These are phyloP conservation scores for Chrysocyon brachyurus DNA, from an alignment of 2,797 vertebrate species.

Conservation along the genomic window DNA sequence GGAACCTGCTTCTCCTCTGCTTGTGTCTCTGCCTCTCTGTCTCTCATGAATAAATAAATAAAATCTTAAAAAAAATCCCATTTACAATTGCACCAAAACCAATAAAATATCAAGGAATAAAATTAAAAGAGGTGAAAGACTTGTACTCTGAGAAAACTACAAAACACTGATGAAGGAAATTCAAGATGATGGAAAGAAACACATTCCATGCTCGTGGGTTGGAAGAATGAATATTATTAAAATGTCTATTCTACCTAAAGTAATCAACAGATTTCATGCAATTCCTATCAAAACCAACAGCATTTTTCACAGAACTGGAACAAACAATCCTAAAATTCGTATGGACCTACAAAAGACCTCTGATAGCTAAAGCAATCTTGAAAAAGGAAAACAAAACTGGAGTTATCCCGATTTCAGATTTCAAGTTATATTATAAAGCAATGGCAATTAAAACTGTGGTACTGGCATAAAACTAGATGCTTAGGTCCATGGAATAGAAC, in stretches of 20 bases:
- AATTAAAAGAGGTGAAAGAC: not conserved
- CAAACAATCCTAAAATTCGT: not conserved
- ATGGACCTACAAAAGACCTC: not conserved
- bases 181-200: not conserved
- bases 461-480: not conserved
- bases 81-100: not conserved
- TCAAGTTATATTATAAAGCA: not conserved
- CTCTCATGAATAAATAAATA: too few relatives aligned
- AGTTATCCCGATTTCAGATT: not conserved
- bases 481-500: not conserved
- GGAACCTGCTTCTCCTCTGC: too few relatives aligned
- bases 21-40: too few relatives aligned
- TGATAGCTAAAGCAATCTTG: too few relatives aligned
- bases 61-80: not conserved
- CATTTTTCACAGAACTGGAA: not conserved
- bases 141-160: not conserved
- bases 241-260: not conserved
- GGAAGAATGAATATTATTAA: not conserved
- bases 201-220: not conserved
- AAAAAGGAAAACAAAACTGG: not conserved
- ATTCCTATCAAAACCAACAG: not conserved
- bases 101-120: not conserved
- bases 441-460: not conserved
- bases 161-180: not conserved
- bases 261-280: not conserved